Base-by-base conservation (phyloP, 1,140 invertebrate species). In the Melanaphis sacchari region DNA sequence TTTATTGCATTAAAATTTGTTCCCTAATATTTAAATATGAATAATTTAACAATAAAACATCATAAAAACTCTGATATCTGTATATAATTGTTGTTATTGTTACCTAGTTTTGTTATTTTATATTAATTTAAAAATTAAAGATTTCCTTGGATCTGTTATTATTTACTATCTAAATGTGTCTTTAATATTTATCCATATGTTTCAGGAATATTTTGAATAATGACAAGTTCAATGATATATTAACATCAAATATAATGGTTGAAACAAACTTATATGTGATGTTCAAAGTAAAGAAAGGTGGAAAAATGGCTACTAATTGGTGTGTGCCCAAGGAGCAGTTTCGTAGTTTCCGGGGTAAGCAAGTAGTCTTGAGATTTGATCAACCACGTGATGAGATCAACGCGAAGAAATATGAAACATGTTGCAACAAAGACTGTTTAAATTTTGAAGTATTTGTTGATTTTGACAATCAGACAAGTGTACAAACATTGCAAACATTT, bases 211-310 rank as follows among this genome's bases (percentile, higher is more conserved):
- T 93, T n/a, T 85, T 93, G 36, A 93, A 93, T 31, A 93, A 93
- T 84, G 91, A 93, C 43, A 93, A 93, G 38, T 85, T 93, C 5
- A 93, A 93, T n/a, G 91, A 93, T 31, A 93, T 93, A 85, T 54
- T 93, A 41, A 93, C 91, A 84, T 93, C 91, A 40, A 93, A 93
- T 41, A 93, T 93, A 54, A 85, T 93, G 91, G 36, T 93, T 31
- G 91, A 93, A 84, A 52, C 91, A 38, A 93, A 93, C 11, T 85
- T 93, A 7, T 93, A 85, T 31, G 81, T 93, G 26, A 93, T 93
- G 91, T 93, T 93, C 81, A 93, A 93, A 93, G 91, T 93, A 9
- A 93, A 93, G 36, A 85, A 93, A 18, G 91, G 91, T 38, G 22
- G 52, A 54, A 93, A 81, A 52, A 54, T 93, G 81, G 43, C 31